phyloP scores from a whole-genome alignment of 2,797 vertebrate species.

The Enteromius anoplus region DNA sequence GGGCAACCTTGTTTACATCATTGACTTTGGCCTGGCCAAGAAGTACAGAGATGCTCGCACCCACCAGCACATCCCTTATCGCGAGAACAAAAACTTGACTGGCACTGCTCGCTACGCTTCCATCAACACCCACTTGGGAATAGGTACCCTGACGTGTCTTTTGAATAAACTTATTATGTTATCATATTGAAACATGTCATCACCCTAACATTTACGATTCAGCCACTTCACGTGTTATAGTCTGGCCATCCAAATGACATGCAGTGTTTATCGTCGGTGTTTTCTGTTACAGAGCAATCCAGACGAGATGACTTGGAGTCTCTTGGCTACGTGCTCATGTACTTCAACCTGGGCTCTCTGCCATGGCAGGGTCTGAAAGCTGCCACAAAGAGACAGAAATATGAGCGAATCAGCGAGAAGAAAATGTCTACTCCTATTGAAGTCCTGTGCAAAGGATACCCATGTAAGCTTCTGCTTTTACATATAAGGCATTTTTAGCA shows the following conservation, averaged over 20 bases:
- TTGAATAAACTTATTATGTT: neutral
- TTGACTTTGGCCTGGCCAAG: conserved; percentile 88
- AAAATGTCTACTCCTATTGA: conserved; percentile 93
- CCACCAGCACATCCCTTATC: conserved; percentile 89
- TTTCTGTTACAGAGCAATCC: conserved; percentile 80
- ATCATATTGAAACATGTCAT: neutral
- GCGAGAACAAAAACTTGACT: conserved; percentile 88
- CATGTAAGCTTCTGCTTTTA: conserved; percentile 77
- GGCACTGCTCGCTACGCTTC: conserved; percentile 87
- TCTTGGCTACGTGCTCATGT: conserved; percentile 90
- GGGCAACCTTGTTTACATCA: conserved; percentile 89
- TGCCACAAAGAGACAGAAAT: conserved; percentile 90
- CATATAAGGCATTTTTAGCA: neutral
- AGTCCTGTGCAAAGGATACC: conserved; percentile 90
- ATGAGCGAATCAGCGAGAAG: conserved; percentile 90
- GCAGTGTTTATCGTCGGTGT: neutral
- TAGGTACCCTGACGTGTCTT: conserved; percentile 72
- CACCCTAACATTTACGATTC: neutral
- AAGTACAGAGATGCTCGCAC: conserved; percentile 87
- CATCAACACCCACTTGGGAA: conserved; percentile 89
- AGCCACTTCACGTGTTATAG: neutral
- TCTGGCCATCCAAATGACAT: neutral
- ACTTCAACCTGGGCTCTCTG: conserved; percentile 90
- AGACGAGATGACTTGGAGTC: conserved; percentile 89
- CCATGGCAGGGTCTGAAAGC: conserved; percentile 91